phyloP scores from a whole-genome alignment of 2,797 vertebrate genomes.

The Anguilla megastoma region DNA sequence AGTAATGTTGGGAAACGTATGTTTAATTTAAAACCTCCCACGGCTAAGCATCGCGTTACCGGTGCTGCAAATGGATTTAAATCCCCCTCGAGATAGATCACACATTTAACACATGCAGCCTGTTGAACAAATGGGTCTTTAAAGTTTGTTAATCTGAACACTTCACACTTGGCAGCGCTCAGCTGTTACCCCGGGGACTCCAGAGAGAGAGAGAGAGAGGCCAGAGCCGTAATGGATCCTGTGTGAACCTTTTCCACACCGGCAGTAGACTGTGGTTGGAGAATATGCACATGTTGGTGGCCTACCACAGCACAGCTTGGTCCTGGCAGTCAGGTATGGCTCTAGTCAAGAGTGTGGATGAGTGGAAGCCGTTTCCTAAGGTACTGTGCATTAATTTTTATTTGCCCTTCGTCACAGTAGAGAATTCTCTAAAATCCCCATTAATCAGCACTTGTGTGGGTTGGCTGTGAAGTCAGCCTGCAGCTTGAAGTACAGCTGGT shows the following conservation, averaged over 20 bases:
- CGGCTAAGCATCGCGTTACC: not conserved
- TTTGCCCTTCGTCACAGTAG: not conserved
- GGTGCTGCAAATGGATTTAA: slow-evolving; percentile 28
- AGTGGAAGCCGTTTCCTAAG: not conserved
- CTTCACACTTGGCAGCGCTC: not conserved
- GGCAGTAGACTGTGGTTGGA: not conserved
- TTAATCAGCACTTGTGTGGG: not conserved
- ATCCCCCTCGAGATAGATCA: slow-evolving; percentile 38
- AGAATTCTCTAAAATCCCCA: not conserved
- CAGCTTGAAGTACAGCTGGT: not conserved
- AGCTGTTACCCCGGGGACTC: not conserved
- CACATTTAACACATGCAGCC: slow-evolving; percentile 14
- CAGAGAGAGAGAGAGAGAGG: not conserved
- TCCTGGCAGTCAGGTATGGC: slow-evolving; percentile 32
- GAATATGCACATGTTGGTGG: slow-evolving; percentile 12
- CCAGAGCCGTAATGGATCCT: not conserved
- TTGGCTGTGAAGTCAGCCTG: not conserved
- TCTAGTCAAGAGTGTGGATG: no score
- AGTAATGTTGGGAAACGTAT: not conserved
- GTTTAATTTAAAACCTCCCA: not conserved
- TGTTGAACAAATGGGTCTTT: not conserved
- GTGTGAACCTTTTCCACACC: not conserved
- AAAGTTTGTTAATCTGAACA: not conserved
- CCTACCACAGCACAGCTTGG: slow-evolving; percentile 32
- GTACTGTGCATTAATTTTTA: not conserved